These are phyloP conservation scores for Oscheius myriophilus DNA, from an alignment of 2,888 invertebrate species.

Conservation along the genomic window DNA sequence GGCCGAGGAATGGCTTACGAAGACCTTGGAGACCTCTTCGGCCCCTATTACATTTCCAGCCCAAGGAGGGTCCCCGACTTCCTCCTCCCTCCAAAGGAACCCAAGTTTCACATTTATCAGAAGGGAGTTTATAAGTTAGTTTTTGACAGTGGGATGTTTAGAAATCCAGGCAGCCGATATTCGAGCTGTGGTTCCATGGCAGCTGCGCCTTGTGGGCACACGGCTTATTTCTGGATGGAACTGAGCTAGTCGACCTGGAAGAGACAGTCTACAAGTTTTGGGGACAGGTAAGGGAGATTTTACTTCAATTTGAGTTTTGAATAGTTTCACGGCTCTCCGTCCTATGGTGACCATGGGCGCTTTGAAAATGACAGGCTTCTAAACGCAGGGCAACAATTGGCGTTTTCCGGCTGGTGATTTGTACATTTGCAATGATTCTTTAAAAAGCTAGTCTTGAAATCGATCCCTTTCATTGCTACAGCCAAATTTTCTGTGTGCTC, in stretches of 20 bases:
- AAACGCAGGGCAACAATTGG: too few relatives aligned
- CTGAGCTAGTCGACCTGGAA: neutral
- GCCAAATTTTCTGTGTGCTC: too few relatives aligned
- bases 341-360: too few relatives aligned
- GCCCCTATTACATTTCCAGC: constrained; percentile 18
- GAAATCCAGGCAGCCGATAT: constrained; percentile 15
- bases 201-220: constrained; percentile 19
- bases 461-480: too few relatives aligned
- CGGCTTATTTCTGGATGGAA: constrained; percentile 9
- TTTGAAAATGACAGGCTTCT: too few relatives aligned
- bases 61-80: constrained; percentile 6
- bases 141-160: neutral
- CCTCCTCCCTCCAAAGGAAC: neutral
- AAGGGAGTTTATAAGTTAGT: constrained; percentile 4
- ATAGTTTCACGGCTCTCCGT: too few relatives aligned
- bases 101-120: too few relatives aligned
- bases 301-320: too few relatives aligned
- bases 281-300: constrained; percentile 14
- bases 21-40: constrained; percentile 18
- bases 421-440: too few relatives aligned
- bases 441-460: too few relatives aligned
- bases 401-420: too few relatives aligned
- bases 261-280: constrained; percentile 19
- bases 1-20: constrained; percentile 18
- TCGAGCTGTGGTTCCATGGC: constrained; percentile 25